Percentiles rank a stretch among this genome's conserved stretches.
These are phyloP conservation scores for Crioceris asparagi DNA, from an alignment of 2,888 invertebrate genomes.

Conservation along the genomic window DNA sequence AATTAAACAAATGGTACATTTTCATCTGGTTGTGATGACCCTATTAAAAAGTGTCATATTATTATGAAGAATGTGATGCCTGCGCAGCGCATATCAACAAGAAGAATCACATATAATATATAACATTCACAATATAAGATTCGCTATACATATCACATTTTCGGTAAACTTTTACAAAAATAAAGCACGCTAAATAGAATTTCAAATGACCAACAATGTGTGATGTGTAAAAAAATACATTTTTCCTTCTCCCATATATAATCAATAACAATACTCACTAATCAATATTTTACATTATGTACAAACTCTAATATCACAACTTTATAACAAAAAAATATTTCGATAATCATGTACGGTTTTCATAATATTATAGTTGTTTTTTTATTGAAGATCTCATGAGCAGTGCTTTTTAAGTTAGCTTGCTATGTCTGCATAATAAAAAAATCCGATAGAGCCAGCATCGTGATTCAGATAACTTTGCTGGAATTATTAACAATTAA, in stretches of 20 bases:
- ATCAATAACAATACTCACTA: slow-evolving; percentile 11
- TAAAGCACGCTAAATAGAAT: slow-evolving; percentile 10
- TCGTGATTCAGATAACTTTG: too few relatives aligned
- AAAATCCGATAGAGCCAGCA: too few relatives aligned
- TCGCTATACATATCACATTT: slow-evolving; percentile 2
- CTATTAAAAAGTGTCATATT: too few relatives aligned
- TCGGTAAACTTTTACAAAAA: slow-evolving; percentile 1
- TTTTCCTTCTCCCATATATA: slow-evolving; percentile 10
- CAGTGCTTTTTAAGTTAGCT: slow-evolving; percentile 4
- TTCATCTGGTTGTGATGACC: too few relatives aligned
- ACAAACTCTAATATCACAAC: slow-evolving; percentile 18
- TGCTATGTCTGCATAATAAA: too few relatives aligned
- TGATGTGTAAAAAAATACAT: slow-evolving; percentile 22
- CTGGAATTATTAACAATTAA: too few relatives aligned
- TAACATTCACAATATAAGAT: too few relatives aligned
- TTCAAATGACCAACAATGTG: slow-evolving; percentile 14
- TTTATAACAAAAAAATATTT: slow-evolving; percentile 12
- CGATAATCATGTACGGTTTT: slow-evolving; percentile 6
- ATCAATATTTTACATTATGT: slow-evolving; percentile 14
- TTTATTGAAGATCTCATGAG: slow-evolving; percentile 14
- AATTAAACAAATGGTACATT: too few relatives aligned
- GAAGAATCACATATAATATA: too few relatives aligned
- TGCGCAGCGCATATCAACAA: too few relatives aligned
- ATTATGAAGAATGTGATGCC: too few relatives aligned
- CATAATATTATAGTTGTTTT: too few relatives aligned